These are phyloP conservation scores for Sinosuthora webbiana DNA, from an alignment of 2,113 vertebrate species.

Conservation along the genomic window DNA sequence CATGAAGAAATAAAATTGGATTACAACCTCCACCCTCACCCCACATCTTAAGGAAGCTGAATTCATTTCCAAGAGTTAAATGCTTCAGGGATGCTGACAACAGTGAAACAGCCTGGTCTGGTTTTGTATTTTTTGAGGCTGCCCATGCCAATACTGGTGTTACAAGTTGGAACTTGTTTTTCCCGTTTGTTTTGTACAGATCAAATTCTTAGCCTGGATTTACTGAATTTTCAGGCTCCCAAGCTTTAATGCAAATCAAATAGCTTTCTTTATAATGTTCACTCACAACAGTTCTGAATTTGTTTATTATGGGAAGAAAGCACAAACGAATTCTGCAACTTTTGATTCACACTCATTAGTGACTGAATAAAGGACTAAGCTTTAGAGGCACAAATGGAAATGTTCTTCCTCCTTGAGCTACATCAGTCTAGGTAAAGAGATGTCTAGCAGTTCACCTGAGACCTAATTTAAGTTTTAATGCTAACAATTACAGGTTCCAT, in stretches of 20 bases:
- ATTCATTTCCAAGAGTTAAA: constrained; percentile 50
- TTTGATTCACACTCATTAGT: constrained; percentile 36
- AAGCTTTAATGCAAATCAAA: constrained; percentile 42
- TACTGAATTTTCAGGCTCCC: constrained; percentile 25
- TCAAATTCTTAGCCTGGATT: constrained; percentile 55
- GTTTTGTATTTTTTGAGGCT: constrained; percentile 51
- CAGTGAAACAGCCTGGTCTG: constrained; percentile 9
- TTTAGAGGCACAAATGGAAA: constrained; percentile 38
- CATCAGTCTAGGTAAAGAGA: background rate
- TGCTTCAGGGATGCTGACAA: constrained; percentile 25
- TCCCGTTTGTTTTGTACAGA: constrained; percentile 51
- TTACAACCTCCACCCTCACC: background rate
- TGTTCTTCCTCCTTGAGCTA: background rate
- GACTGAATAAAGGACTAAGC: constrained; percentile 24
- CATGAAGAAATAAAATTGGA: constrained; percentile 17
- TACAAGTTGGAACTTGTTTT: constrained; percentile 44
- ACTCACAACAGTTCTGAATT: constrained; percentile 14
- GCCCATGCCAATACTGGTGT: background rate
- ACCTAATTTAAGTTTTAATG: constrained; percentile 54
- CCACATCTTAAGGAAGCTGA: constrained; percentile 31
- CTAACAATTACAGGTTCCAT: constrained; percentile 32
- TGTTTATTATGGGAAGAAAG: constrained; percentile 42
- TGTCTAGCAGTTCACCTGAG: constrained; percentile 46
- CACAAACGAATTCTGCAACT: constrained; percentile 40
- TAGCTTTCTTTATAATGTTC: constrained; percentile 49